Evolutionary conservation across 2,888 invertebrate genomes (phyloP), one percentile per base, ranked within the genome.

Genomic region (Heliconius sara): DNA sequence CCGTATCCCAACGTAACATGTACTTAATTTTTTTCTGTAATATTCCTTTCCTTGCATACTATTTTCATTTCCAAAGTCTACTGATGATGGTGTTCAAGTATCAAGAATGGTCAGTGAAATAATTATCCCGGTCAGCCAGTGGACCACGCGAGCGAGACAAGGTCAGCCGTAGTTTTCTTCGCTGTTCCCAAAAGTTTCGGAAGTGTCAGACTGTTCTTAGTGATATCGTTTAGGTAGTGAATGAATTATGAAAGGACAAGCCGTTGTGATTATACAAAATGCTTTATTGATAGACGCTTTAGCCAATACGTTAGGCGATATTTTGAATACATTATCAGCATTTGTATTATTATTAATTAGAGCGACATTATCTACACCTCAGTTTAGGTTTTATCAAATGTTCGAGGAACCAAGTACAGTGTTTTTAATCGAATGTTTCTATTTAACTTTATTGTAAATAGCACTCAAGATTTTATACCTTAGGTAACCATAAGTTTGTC

Each of bases 221-320:
- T 94, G 92, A 90, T 94, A 94, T 91, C 88, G 87, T 88, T 91
- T 94, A 95, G 93, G 91, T 93, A 94, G 93, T 94, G 92, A 91
- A 93, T 89, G 89, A 89, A 90, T 88, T 89, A 90, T 89, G 89
- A 90, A 89, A 83, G 91, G 92, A 93, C 91, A 90, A 91, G 92
- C 90, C 89, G 92, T 93, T 94, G 94, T 94, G 94, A 93, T 94
- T 93, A 92, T 93, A 93, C 92, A 92, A 92, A 88, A 94, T 94
- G 93, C 94, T 95, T 95, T 94, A 94, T 93, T 88, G 89, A 92
- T 91, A 93, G 91, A 92, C 92, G 94, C 94, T 93, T 94, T 93
- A 94, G 93, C 88, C 89, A 90, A 90, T 92, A 92, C 88, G 87
- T 92, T 93, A 93, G 92, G 89, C 77, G 87, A 91, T 92, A 93